Evolutionary conservation across 2,888 invertebrate genomes (phyloP).

Genomic region (Ferdinandea cuprea): DNA sequence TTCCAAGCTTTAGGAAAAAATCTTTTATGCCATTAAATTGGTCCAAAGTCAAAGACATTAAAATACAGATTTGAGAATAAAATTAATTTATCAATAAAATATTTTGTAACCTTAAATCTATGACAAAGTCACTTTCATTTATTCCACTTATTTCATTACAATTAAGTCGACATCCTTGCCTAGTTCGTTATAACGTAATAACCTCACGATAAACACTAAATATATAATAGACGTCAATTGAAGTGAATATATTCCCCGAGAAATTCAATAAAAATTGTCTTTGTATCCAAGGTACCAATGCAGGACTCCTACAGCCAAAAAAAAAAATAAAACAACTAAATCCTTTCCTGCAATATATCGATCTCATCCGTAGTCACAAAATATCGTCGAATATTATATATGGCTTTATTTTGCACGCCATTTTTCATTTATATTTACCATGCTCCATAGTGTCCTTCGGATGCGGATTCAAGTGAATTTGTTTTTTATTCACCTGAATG

Average conservation of each 20-base stretch:
- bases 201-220: not conserved
- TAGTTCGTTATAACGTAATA: not conserved
- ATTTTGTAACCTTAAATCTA: not conserved
- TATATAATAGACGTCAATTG: slow-evolving; percentile 16
- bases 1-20: too few species aligned
- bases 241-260: slow-evolving; percentile 1
- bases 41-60: too few species aligned
- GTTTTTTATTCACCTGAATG: slow-evolving; percentile 6
- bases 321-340: not conserved
- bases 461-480: slow-evolving; percentile 42
- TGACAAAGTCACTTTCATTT: not conserved
- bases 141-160: not conserved
- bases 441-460: slow-evolving; percentile 33
- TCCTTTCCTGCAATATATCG: slow-evolving; percentile 32
- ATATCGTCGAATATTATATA: slow-evolving; percentile 37
- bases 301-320: not conserved
- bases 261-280: slow-evolving; percentile 22
- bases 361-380: slow-evolving; percentile 29
- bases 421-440: slow-evolving; percentile 48
- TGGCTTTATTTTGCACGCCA: slow-evolving; percentile 58
- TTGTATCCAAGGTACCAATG: slow-evolving; percentile 3
- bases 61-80: too few species aligned
- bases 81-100: not conserved
- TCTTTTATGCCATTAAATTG: too few species aligned
- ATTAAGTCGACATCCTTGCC: not conserved